These are phyloP conservation scores for Cheilinus undulatus DNA, from an alignment of 2,113 vertebrate species.

Conservation along the genomic window DNA sequence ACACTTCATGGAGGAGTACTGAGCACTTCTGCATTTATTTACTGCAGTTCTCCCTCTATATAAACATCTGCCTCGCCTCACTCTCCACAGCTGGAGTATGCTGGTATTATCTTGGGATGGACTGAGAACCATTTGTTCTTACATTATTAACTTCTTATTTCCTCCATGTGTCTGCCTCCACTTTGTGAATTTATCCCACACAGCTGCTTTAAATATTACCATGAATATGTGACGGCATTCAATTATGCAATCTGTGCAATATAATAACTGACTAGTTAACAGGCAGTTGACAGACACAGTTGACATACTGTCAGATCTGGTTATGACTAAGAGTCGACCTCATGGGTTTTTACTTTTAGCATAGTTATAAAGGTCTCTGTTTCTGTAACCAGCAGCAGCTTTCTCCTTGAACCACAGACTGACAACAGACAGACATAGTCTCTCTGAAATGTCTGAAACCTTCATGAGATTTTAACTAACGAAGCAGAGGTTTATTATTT, in stretches of 20 bases:
- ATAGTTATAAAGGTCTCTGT: neutral
- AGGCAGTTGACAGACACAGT: neutral
- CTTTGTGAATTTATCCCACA: neutral
- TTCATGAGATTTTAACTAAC: too few species aligned
- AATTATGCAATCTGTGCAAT: neutral
- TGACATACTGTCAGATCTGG: neutral
- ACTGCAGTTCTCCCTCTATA: conserved; percentile 12
- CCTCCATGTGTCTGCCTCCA: neutral
- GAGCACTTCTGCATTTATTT: conserved; percentile 16
- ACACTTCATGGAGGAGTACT: conserved; percentile 24
- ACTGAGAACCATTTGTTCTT: neutral
- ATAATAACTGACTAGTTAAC: neutral
- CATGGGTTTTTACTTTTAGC: neutral
- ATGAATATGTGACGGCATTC: neutral
- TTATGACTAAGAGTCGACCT: neutral
- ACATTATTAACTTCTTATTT: neutral
- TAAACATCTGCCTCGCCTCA: conserved; percentile 9
- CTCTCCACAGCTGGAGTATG: conserved; percentile 4
- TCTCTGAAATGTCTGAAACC: too few species aligned
- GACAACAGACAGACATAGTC: too few species aligned
- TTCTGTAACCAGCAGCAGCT: neutral
- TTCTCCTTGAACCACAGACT: neutral
- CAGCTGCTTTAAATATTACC: conserved; percentile 5
- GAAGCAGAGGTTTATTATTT: too few species aligned
- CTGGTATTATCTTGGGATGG: conserved; percentile 24